Base-by-base conservation (phyloP, 2,888 invertebrate species). In the Myopa tessellatipennis region DNA sequence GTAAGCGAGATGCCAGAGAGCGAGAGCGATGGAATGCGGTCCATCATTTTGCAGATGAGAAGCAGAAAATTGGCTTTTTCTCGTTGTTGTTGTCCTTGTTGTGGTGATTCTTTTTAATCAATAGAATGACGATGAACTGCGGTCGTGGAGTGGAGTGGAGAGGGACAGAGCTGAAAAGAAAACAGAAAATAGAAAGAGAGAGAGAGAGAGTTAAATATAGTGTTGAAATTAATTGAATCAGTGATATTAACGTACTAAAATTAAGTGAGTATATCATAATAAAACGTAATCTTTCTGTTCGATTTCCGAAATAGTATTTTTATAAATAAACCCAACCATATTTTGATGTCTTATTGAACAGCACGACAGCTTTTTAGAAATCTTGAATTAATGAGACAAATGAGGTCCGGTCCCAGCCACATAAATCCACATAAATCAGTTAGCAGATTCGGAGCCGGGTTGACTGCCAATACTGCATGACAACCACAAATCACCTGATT, bases 21-120 rank as follows among this genome's bases (percentile, higher is more conserved):
- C 82, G 89, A 88, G 82, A 89, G 81, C 78, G 90, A 88, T 85
- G 90, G 89, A 83, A 89, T 88, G 83, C 90, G 87, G 86, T 89
- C 89, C 89, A 89, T 89, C 90, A 89, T 89, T 86, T 86, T 87
- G 82, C 6, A 50, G 26, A 38, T 40, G 55, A 61, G 60, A 38
- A 73, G 50, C 45, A 77, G 74, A 18, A 40, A 45, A 26, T 26
- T 18, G n/a, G 65, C 74, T 65, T n/a, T 55, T 7, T 45, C 14
- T 52, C 18, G 65, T 50, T 65, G 77, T 16, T 38, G 65, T 26
- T 55, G 78, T 26, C 79, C 71, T 74, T 77, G 68, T 67, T 67
- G n/a, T 79, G 78, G 50, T 68, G 36, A 74, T 55, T 16, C 6
- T 26, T 26, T 26, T 26, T 26, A 26, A 14, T 52, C 26, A 36